Percentiles rank a stretch among this genome's conserved stretches.
Evolutionary conservation across 2,113 vertebrate genomes (phyloP).

Genomic region (Phycodurus eques): DNA sequence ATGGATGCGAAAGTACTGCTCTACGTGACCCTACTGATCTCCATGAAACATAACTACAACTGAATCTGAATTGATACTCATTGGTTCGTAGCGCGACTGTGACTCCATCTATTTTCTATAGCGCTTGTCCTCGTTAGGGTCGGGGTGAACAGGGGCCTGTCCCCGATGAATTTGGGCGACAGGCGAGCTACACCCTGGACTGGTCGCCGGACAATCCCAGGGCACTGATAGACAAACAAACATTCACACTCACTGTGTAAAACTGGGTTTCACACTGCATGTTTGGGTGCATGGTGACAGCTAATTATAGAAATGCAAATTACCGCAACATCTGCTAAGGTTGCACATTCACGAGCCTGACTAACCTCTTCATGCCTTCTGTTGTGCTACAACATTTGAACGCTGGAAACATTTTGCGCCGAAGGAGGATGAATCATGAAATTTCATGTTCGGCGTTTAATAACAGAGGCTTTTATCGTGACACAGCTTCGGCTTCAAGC

Average conservation of each 20-base stretch:
- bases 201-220: too few species aligned
- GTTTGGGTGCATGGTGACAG: conserved; percentile 24
- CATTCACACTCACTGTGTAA: background rate
- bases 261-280: conserved; percentile 39
- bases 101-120: too few species aligned
- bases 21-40: too few species aligned
- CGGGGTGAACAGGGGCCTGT: too few species aligned
- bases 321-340: conserved; percentile 16
- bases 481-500: background rate
- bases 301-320: conserved; percentile 36
- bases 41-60: too few species aligned
- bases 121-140: too few species aligned
- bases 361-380: background rate
- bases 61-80: too few species aligned
- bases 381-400: background rate
- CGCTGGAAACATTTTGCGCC: background rate
- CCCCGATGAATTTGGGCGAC: too few species aligned
- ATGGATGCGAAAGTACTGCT: too few species aligned
- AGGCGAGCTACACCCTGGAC: too few species aligned
- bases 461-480: background rate
- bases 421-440: background rate
- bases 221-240: too few species aligned
- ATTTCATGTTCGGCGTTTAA: background rate
- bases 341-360: background rate
- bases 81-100: too few species aligned